Evolutionary conservation across 2,113 vertebrate species (phyloP).

Genomic region (Tachycineta bicolor): DNA sequence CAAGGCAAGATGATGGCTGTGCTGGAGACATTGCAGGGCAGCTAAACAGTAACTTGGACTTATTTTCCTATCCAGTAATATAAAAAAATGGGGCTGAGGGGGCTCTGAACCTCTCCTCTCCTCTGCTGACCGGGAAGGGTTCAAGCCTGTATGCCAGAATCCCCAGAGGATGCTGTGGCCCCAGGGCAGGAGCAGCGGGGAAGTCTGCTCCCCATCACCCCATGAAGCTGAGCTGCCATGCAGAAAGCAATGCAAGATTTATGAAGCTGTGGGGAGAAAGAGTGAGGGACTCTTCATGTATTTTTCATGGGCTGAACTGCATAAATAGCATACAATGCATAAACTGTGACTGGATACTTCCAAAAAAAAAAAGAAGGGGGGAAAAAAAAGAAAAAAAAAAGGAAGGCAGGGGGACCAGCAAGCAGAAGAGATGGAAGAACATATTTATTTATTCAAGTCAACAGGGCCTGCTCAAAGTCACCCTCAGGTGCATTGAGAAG

Average conservation of each 20-base stretch:
- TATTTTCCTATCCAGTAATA: background rate
- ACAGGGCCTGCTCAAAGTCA: constrained; percentile 14
- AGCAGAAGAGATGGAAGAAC: background rate
- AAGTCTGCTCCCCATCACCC: constrained; percentile 14
- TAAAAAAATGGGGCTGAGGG: background rate
- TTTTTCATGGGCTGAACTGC: constrained; percentile 52
- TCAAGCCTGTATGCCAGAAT: background rate
- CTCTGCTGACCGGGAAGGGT: background rate
- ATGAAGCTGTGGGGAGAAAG: constrained; percentile 14
- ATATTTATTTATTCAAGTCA: constrained; percentile 27
- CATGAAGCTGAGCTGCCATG: background rate
- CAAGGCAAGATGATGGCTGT: background rate
- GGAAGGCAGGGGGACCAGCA: background rate
- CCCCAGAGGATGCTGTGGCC: background rate
- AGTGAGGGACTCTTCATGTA: constrained; percentile 25
- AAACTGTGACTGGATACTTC: constrained; percentile 16
- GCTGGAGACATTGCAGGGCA: background rate
- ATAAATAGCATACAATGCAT: constrained; percentile 16
- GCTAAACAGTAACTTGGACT: background rate
- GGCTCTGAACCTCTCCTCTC: background rate
- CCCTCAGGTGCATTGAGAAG: background rate
- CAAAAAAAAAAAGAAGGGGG: background rate
- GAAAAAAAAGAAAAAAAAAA: background rate
- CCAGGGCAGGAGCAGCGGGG: background rate
- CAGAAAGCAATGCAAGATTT: constrained; percentile 57